A percentile compares a stretch with the other conserved stretches of the same genome.
Conservation (phyloP, 2,113 vertebrate genomes). For the Macheiramphus alcinus region DNA sequence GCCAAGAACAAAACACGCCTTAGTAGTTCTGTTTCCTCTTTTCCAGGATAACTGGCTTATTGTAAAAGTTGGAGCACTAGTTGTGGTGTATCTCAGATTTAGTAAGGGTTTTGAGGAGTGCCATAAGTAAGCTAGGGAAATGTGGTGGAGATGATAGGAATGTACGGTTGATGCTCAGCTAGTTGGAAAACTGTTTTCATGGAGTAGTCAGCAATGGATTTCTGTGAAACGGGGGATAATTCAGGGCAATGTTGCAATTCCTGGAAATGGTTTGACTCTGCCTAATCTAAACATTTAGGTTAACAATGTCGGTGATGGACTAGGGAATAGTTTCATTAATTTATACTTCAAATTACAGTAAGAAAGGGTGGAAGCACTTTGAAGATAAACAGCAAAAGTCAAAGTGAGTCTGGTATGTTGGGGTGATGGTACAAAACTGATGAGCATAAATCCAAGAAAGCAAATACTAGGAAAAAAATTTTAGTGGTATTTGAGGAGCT, state of each 20-base stretch:
- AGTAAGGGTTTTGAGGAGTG: background rate
- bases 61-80: background rate
- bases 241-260: background rate
- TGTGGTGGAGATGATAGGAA: background rate
- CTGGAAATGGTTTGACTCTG: background rate
- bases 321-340: background rate
- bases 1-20: background rate
- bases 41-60: background rate
- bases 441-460: background rate
- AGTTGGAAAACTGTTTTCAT: background rate
- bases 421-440: background rate
- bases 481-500: background rate
- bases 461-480: background rate
- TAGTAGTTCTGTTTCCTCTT: background rate
- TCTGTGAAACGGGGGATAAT: background rate
- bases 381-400: background rate
- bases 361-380: background rate
- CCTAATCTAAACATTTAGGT: background rate
- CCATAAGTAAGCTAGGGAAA: background rate
- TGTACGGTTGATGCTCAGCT: background rate
- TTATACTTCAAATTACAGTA: background rate
- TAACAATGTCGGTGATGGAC: background rate
- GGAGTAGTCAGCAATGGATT: background rate
- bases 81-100: background rate
- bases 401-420: background rate